These are phyloP conservation scores for Hyperoplus lanceolatus DNA, from an alignment of 2,797 vertebrate species.

Conservation along the genomic window DNA sequence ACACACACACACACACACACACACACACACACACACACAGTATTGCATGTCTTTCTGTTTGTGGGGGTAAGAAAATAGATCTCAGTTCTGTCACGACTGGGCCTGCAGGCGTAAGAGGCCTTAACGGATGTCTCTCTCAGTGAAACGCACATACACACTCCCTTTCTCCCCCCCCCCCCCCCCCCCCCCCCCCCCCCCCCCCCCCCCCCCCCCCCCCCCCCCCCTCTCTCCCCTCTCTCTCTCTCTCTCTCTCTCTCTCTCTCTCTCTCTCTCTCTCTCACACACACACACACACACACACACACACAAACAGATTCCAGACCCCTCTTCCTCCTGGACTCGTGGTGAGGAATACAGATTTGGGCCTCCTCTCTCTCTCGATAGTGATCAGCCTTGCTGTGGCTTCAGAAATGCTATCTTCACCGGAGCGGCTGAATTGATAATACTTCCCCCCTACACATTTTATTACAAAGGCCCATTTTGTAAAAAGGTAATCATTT, in stretches of 20 bases:
- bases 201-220: too few relatives aligned
- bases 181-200: too few relatives aligned
- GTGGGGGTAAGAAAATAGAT: constrained; percentile 77
- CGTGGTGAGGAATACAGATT: constrained; percentile 83
- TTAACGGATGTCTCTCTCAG: constrained; percentile 80
- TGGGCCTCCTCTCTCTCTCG: constrained; percentile 70
- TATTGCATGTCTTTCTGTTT: constrained; percentile 68
- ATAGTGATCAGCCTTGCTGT: constrained; percentile 82
- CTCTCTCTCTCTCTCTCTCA: constrained; percentile 13
- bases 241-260: too few relatives aligned
- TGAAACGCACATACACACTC: constrained; percentile 39
- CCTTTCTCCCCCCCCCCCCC: too few relatives aligned
- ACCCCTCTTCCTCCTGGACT: constrained; percentile 76
- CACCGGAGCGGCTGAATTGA: constrained; percentile 94
- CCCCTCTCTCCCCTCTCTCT: too few relatives aligned
- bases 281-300: constrained; percentile 43
- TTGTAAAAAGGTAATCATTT: constrained; percentile 96
- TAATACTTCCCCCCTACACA: constrained; percentile 86
- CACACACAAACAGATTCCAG: constrained; percentile 64
- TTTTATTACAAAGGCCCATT: constrained; percentile 97
- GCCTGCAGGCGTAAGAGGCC: constrained; percentile 76
- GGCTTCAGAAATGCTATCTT: constrained; percentile 90
- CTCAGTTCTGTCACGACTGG: constrained; percentile 75
- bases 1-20: constrained; percentile 8
- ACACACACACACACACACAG: constrained; percentile 32